These are phyloP conservation scores for Sakesphorus luctuosus DNA, from an alignment of 2,113 vertebrate genomes.

Conservation along the genomic window DNA sequence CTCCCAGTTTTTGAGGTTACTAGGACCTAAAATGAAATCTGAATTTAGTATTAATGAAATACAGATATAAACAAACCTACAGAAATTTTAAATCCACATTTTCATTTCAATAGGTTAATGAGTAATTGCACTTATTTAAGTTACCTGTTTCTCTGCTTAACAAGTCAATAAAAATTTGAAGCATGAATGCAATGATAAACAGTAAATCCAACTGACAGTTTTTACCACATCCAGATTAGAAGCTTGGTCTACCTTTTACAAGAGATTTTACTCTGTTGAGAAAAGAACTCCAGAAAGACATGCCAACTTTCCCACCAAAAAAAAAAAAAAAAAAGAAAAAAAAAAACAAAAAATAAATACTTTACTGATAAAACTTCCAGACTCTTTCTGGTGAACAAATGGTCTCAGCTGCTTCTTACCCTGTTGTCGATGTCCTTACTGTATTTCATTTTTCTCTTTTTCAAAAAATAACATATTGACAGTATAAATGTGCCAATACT, in stretches of 20 bases:
- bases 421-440: neutral
- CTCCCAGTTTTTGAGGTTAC: neutral
- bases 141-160: neutral
- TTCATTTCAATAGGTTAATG: neutral
- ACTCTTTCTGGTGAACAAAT: neutral
- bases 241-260: neutral
- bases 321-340: no score
- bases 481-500: neutral
- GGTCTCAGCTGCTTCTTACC: neutral
- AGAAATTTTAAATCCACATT: neutral
- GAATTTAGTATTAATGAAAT: neutral
- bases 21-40: neutral
- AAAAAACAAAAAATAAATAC: neutral
- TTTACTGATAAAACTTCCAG: neutral
- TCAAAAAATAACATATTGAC: neutral
- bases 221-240: neutral
- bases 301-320: neutral
- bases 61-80: neutral
- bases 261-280: neutral
- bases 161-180: neutral
- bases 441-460: neutral
- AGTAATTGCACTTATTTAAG: neutral
- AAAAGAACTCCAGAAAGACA: neutral
- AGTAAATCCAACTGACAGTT: neutral
- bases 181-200: neutral